A percentile compares a stretch with the other conserved stretches of the same genome.
Conservation (phyloP, 2,888 invertebrate genomes). For the Euplexia lucipara region DNA sequence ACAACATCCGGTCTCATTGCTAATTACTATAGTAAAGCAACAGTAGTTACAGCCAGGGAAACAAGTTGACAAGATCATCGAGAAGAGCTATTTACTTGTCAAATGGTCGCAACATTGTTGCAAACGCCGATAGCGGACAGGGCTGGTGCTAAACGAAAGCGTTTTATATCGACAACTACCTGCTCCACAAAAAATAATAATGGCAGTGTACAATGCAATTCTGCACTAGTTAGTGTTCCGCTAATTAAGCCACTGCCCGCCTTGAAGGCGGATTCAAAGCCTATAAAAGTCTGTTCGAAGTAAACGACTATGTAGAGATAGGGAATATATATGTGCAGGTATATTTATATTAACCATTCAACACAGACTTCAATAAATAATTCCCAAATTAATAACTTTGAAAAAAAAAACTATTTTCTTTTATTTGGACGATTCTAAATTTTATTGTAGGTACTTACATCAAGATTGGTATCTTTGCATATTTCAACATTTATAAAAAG, state of each 20-base stretch:
- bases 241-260: neutral
- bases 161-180: conserved; percentile 7
- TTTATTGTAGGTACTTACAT: no score
- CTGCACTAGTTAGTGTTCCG: neutral
- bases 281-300: neutral
- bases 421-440: no score
- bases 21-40: conserved; percentile 2
- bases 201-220: conserved; percentile 1
- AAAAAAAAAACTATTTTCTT: no score
- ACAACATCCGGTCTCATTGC: neutral
- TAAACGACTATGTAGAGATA: no score
- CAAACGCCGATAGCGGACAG: conserved; percentile 5
- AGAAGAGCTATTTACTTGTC: conserved; percentile 28
- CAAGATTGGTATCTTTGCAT: no score
- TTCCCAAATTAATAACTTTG: no score
- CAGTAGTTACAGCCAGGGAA: conserved; percentile 5
- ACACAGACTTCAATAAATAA: no score
- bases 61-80: conserved; percentile 13
- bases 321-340: no score
- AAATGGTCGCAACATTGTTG: conserved; percentile 42
- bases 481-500: no score
- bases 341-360: no score
- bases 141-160: neutral
- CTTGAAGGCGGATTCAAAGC: neutral
- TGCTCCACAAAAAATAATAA: neutral